These are phyloP conservation scores for Pachypanchax playfairii DNA, from an alignment of 2,113 vertebrate genomes.

Conservation along the genomic window DNA sequence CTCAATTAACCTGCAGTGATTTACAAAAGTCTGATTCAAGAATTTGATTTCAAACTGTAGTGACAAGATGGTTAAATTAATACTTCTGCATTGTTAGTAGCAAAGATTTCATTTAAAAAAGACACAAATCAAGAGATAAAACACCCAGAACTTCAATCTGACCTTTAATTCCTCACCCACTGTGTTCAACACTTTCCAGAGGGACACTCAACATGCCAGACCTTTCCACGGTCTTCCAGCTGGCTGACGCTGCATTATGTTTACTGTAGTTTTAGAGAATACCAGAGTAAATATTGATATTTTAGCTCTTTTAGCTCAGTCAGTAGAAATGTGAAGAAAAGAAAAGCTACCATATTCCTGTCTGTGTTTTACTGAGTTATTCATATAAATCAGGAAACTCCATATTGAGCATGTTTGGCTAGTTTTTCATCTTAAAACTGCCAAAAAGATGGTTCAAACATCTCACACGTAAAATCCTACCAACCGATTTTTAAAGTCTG, in stretches of 20 bases:
- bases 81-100: not conserved
- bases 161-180: not conserved
- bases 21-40: too few species aligned
- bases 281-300: conserved; percentile 43
- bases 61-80: not conserved
- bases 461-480: too few species aligned
- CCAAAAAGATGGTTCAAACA: too few species aligned
- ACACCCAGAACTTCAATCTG: not conserved
- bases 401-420: too few species aligned
- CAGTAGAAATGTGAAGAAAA: conserved; percentile 18
- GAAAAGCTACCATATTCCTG: too few species aligned
- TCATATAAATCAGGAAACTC: too few species aligned
- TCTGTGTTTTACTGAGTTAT: too few species aligned
- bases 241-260: conserved; percentile 3
- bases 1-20: too few species aligned
- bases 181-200: not conserved
- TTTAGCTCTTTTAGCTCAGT: too few species aligned
- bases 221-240: conserved; percentile 26
- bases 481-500: too few species aligned
- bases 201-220: conserved; percentile 6
- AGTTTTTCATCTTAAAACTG: too few species aligned
- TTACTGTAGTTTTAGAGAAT: not conserved
- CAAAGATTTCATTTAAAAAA: not conserved
- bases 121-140: not conserved
- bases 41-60: too few species aligned